Base-by-base conservation (phyloP, 2,113 vertebrate genomes). In the Syrmaticus mikado region DNA sequence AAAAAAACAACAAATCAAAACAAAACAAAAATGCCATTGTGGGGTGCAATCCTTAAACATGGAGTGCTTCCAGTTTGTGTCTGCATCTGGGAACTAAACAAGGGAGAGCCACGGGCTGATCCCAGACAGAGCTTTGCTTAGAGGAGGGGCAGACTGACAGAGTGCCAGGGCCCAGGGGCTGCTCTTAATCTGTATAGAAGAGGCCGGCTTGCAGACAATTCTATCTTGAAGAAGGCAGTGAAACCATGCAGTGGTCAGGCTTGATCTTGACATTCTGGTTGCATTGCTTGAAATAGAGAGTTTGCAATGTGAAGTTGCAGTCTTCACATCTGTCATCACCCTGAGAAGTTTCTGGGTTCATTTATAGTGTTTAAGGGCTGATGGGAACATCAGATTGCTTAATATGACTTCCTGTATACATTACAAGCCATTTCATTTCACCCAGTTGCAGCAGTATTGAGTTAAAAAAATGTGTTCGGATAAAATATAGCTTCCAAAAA, bases 261-360 rank as follows among this genome's bases (percentile, higher is more conserved):
- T 91, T 50, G 16, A 89, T 77, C 82, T 67, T n/a, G 41, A 24
- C 2, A 7, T 85, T 82, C 79, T 50, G 34, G 13, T 62, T 66
- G 41, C 55, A 14, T 21, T 55, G 14, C 78, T 95, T 73, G 81
- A 91, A 92, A 87, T 0, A 6, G 55, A 92, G 41, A 66, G 34
- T 80, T 85, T 66, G 38, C 38, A 38, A 38, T 38, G 38, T 38
- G n/a, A 34, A 89, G 52, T 12, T 87, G 75, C 34, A 92, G 34
- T 87, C 79, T 83, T 86, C 75, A 64, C 38, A 71, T 52, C 75
- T 89, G 11, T 77, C 72, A 85, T 57, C 82, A 85, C 87, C 50
- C 41, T 85, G 50, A 55, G 46, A 95, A 87, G 20, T 85, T 93
- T 93, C 67, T 89, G 75, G 22, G 38, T 64, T 89, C 15, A 28